These are phyloP conservation scores for Amiota communis DNA, from an alignment of 2,888 invertebrate species.

Conservation along the genomic window DNA sequence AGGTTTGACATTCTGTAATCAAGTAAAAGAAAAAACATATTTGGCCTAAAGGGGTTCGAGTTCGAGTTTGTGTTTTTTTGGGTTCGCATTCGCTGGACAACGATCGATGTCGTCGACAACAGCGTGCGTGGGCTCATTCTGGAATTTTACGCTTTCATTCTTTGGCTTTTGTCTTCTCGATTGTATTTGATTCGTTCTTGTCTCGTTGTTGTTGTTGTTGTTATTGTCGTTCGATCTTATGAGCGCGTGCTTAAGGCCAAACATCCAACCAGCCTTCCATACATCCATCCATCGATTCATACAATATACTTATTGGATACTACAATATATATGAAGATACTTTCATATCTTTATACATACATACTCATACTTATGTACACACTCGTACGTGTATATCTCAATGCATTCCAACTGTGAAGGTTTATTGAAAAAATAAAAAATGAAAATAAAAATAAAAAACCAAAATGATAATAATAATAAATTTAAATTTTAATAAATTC, in stretches of 20 bases:
- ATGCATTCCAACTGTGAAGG: no score
- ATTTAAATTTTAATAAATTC: conserved; percentile 69
- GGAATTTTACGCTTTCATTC: conserved; percentile 62
- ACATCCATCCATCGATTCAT: no score
- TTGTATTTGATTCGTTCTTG: conserved; percentile 54
- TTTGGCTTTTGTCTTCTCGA: conserved; percentile 3
- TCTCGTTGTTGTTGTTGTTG: conserved; percentile 62
- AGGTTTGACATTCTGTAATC: conserved; percentile 27
- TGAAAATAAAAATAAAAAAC: no score
- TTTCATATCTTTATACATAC: no score
- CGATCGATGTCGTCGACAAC: neutral
- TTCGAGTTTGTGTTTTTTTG: neutral
- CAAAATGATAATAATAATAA: conserved; percentile 51
- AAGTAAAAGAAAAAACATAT: conserved; percentile 14
- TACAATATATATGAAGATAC: no score
- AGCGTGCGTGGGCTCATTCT: conserved; percentile 66
- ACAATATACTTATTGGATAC: no score
- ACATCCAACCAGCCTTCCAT: conserved; percentile 35
- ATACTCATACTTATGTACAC: no score
- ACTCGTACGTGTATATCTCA: no score
- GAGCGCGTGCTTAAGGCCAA: conserved; percentile 61
- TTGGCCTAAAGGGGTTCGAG: conserved; percentile 15
- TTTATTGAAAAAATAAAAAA: no score
- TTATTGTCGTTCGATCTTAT: no score
- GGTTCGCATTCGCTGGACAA: conserved; percentile 49